Conservation (phyloP, 2,113 vertebrate genomes). For the Myrmophylax atrothorax region DNA sequence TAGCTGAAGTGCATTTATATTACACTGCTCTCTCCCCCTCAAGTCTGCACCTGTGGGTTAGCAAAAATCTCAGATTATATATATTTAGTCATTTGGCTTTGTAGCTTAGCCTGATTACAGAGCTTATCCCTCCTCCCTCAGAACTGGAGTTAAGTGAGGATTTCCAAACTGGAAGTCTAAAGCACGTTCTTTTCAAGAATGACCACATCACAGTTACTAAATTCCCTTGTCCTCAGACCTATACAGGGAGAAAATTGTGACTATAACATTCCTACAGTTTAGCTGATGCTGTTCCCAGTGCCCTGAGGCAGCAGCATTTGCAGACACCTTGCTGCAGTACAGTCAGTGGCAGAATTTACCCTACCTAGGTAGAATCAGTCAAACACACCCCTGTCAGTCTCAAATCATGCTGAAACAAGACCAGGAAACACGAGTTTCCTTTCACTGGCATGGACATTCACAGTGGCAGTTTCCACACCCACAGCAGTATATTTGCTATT, state of each 20-base stretch:
- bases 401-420: background rate
- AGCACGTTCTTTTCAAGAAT: background rate
- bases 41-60: background rate
- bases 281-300: background rate
- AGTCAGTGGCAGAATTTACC: background rate
- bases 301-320: background rate
- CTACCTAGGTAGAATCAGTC: background rate
- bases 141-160: background rate
- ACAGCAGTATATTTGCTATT: accelerated
- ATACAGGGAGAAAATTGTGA: accelerated
- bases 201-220: background rate
- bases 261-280: accelerated
- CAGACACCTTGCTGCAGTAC: background rate
- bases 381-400: background rate
- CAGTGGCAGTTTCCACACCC: background rate
- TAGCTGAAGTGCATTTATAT: background rate
- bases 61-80: constrained; percentile 17
- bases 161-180: background rate
- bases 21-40: background rate
- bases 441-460: background rate
- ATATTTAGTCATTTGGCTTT: constrained; percentile 15
- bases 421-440: background rate
- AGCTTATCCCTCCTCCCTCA: background rate
- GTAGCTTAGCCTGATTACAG: background rate
- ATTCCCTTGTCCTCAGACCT: background rate